These are phyloP conservation scores for Synanthedon myopaeformis DNA, from an alignment of 2,888 invertebrate genomes.

Conservation along the genomic window DNA sequence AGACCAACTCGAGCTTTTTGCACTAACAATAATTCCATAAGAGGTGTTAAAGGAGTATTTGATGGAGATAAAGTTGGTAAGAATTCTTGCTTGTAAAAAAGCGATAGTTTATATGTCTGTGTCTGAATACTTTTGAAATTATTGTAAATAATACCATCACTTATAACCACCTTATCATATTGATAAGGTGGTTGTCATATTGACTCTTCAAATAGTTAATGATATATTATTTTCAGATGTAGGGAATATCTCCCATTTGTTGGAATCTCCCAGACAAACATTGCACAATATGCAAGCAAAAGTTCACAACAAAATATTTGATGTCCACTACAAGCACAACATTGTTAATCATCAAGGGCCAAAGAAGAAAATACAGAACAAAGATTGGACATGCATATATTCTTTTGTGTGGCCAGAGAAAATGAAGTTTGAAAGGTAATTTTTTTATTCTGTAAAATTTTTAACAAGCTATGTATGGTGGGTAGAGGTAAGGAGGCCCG, in stretches of 20 bases:
- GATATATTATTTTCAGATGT: constrained; percentile 19
- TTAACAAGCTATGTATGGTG: no score
- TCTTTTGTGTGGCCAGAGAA: constrained; percentile 70
- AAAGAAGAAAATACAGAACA: constrained; percentile 35
- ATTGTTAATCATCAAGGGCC: constrained; percentile 23
- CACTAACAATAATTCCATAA: neutral
- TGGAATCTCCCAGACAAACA: constrained; percentile 57
- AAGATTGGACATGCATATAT: constrained; percentile 68
- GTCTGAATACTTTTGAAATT: no score
- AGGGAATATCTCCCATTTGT: constrained; percentile 38
- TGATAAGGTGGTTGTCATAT: no score
- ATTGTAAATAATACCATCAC: no score
- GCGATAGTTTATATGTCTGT: no score
- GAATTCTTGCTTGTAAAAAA: no score
- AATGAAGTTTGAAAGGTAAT: constrained; percentile 58
- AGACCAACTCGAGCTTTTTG: neutral
- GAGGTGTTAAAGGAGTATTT: no score
- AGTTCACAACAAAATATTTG: constrained; percentile 52
- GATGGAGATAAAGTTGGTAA: no score
- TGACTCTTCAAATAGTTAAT: no score
- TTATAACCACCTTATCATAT: no score
- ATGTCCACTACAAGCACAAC: constrained; percentile 40
- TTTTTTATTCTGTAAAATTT: no score
- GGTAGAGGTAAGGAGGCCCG: no score
- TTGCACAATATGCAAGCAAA: constrained; percentile 56